Evolutionary conservation across 2,113 vertebrate species (phyloP), one percentile per base, ranked within the genome.

Genomic region (Corythaixoides concolor): DNA sequence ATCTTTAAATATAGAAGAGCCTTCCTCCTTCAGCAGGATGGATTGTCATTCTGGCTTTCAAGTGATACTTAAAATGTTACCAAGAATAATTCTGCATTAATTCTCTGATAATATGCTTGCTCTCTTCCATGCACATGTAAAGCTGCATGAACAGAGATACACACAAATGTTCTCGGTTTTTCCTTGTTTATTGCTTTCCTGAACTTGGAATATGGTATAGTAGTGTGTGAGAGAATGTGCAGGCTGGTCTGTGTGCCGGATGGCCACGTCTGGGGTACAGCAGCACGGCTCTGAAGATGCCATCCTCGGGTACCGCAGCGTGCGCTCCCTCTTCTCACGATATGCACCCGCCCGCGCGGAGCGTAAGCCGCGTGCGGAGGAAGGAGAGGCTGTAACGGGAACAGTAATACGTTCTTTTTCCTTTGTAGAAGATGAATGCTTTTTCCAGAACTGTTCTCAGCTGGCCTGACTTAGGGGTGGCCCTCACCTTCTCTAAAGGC

Each of bases 241-340:
- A 35, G 41, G 41, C 6, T 30, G 37, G 15, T 27, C 26, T 45
- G 53, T 33, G 37, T 1, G 2, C 16, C 13, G 35, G 33, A n/a
- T 50, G 41, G 27, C 37, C 13, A 7, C 6, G n/a, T 22, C 28
- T 1, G 12, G 17, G 39, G 39, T 15, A 23, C 19, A 8, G 45
- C 33, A 28, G 33, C 17, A 5, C 24, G 39, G 33, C 23, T 41
- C 39, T 8, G 39, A 19, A 64, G 67, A 8, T 32, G 32, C 43
- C 8, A 3, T 24, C n/a, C n/a, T 47, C 28, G 10, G 33, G 60
- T 27, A 20, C 19, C 27, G 24, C 1, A 4, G 30, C 1, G 2
- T 21, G 22, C 11, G 49, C 43, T 39, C 62, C 39, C 18, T 17
- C 14, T 26, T 35, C 47, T 32, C 15, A 11, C 1, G 10, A 5